Conservation (phyloP, 2,113 vertebrate species). For the Hymenochirus boettgeri region DNA sequence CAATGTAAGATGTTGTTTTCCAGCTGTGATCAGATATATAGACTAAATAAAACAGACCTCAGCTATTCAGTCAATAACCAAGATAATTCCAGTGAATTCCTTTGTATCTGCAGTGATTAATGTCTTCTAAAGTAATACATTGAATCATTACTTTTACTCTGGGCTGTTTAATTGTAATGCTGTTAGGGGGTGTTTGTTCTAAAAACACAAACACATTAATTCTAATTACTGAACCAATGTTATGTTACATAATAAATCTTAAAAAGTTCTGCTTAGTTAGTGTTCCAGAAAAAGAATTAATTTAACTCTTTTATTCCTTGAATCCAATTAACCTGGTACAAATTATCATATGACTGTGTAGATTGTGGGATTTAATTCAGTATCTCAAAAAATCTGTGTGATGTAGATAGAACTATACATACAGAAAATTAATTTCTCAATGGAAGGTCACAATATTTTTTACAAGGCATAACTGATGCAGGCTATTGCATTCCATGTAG, state of each 20-base stretch:
- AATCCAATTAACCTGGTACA: neutral
- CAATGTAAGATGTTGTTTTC: too few relatives aligned
- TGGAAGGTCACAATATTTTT: too few relatives aligned
- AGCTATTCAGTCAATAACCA: neutral
- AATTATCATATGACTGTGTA: neutral
- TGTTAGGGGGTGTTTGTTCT: conserved; percentile 30
- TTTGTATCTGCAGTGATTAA: conserved; percentile 30
- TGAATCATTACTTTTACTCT: conserved; percentile 22
- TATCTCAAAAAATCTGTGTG: neutral
- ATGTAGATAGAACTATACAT: too few relatives aligned
- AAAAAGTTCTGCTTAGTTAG: neutral
- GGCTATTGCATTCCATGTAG: too few relatives aligned
- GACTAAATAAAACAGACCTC: neutral
- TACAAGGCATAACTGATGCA: too few relatives aligned
- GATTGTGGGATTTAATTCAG: too few relatives aligned
- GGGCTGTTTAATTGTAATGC: conserved; percentile 29
- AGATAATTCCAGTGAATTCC: conserved; percentile 2
- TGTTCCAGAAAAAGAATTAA: neutral
- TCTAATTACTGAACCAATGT: conserved; percentile 32
- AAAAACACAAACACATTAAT: conserved; percentile 36
- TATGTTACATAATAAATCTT: conserved; percentile 28
- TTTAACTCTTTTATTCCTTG: conserved; percentile 6
- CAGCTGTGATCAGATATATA: neutral
- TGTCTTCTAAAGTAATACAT: conserved; percentile 19
- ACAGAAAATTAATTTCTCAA: too few relatives aligned